These are phyloP conservation scores for Drosophila funebris DNA, from an alignment of 1,140 invertebrate species.

Conservation along the genomic window DNA sequence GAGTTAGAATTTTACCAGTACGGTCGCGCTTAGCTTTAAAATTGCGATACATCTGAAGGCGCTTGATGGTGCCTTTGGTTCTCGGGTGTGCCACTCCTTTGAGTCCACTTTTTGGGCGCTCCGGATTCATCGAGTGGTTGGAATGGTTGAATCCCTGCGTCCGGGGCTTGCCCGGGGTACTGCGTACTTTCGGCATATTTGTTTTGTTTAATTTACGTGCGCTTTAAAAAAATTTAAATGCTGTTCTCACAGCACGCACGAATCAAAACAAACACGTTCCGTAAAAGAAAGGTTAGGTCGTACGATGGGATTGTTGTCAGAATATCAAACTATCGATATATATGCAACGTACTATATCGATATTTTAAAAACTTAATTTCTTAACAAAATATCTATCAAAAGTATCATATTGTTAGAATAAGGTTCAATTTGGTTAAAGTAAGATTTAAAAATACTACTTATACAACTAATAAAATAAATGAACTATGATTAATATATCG, in stretches of 20 bases:
- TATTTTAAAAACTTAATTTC: too few species aligned
- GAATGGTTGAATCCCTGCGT: constrained; percentile 91
- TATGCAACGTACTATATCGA: too few species aligned
- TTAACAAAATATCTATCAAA: too few species aligned
- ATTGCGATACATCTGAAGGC: constrained; percentile 98
- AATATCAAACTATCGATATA: constrained; percentile 19
- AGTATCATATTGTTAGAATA: background rate
- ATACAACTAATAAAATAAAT: background rate
- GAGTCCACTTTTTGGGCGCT: constrained; percentile 89
- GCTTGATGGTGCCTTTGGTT: constrained; percentile 96
- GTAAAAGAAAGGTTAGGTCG: constrained; percentile 45
- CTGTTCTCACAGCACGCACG: constrained; percentile 24
- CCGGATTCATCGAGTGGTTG: constrained; percentile 95
- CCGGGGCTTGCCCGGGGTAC: constrained; percentile 87
- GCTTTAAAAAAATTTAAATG: constrained; percentile 11
- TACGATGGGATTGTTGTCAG: constrained; percentile 5
- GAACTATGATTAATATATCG: background rate
- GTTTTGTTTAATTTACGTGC: constrained; percentile 7
- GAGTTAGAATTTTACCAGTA: constrained; percentile 95
- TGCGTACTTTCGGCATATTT: constrained; percentile 89
- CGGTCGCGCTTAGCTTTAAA: constrained; percentile 97
- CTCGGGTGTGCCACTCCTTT: constrained; percentile 93
- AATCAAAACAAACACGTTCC: constrained; percentile 72
- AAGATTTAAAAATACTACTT: background rate
- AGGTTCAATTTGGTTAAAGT: background rate